Conservation (phyloP, 1,140 invertebrate species). For the Lucilia cuprina region DNA sequence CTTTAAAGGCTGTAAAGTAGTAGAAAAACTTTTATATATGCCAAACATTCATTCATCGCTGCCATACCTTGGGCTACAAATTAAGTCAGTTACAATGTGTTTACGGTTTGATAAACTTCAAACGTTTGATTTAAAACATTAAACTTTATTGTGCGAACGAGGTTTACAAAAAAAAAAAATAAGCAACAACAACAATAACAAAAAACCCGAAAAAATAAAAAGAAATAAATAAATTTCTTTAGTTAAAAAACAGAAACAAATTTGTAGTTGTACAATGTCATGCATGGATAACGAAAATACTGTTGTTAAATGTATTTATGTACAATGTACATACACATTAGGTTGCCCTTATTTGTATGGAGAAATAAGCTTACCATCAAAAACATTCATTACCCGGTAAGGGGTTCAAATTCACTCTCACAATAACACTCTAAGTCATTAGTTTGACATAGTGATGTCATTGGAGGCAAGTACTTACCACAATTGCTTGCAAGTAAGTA, state of each 20-base stretch:
- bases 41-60: too few species aligned
- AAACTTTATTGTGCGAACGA: background rate
- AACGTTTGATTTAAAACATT: conserved; percentile 18
- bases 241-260: background rate
- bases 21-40: too few species aligned
- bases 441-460: too few species aligned
- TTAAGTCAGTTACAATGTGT: background rate
- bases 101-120: conserved; percentile 31
- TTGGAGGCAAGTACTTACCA: too few species aligned
- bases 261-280: conserved; percentile 15
- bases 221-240: background rate
- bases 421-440: too few species aligned
- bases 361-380: too few species aligned
- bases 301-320: background rate
- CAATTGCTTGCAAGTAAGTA: too few species aligned
- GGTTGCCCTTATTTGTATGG: too few species aligned
- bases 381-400: too few species aligned
- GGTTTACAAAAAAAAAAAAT: background rate
- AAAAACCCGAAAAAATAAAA: background rate
- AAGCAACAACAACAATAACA: background rate
- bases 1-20: conserved; percentile 5
- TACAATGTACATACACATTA: too few species aligned
- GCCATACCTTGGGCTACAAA: too few species aligned
- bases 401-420: too few species aligned
- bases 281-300: background rate